Conservation (phyloP, 1,140 invertebrate species). For the Lithobius niger region DNA sequence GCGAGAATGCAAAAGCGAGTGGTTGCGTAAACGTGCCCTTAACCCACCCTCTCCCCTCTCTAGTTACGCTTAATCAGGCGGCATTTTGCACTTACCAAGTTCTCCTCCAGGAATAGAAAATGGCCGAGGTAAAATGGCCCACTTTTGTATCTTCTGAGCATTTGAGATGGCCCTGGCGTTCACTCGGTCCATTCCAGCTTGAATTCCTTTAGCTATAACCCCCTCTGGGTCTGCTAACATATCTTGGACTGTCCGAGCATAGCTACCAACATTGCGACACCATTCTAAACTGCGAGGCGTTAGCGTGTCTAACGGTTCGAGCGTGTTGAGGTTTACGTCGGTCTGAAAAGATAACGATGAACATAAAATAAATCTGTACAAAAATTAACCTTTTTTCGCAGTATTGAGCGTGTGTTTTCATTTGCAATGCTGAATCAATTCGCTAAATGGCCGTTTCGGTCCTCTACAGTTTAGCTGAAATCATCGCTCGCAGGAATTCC, state of each 20-base stretch:
- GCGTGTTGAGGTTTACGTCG: slow-evolving; percentile 49
- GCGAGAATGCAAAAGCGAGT: no score
- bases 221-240: slow-evolving; percentile 38
- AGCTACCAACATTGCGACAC: slow-evolving; percentile 49
- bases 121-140: slow-evolving; percentile 68
- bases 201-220: slow-evolving; percentile 39
- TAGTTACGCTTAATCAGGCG: no score
- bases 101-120: slow-evolving; percentile 81
- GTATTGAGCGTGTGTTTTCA: no score
- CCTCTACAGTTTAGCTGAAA: no score
- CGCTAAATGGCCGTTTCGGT: no score
- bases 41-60: no score
- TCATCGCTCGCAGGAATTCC: no score
- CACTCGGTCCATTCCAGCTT: slow-evolving; percentile 59
- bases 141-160: slow-evolving; percentile 82
- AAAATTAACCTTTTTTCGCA: no score
- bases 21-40: no score
- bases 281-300: slow-evolving; percentile 48
- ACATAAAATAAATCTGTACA: no score
- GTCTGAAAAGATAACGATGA: no score
- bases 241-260: slow-evolving; percentile 52
- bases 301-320: slow-evolving; percentile 53
- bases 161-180: slow-evolving; percentile 70
- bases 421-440: no score
- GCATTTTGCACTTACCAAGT: slow-evolving; percentile 65